These are phyloP conservation scores for Isotomurus palustris DNA, from an alignment of 2,888 invertebrate species.

Conservation along the genomic window DNA sequence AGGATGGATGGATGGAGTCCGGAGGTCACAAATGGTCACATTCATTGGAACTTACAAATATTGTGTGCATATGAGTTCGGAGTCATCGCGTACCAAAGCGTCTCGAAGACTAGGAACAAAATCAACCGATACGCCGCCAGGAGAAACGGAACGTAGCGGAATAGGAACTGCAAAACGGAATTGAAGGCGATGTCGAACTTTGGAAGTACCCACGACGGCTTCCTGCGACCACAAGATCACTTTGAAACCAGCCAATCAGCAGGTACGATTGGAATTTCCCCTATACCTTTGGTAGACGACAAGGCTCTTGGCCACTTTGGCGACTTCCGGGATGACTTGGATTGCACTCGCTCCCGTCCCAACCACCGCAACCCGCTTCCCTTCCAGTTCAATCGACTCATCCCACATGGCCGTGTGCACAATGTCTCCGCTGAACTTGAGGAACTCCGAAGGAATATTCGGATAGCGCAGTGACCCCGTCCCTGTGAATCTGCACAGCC, in stretches of 20 bases:
- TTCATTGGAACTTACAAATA: too few relatives aligned
- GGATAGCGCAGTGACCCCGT: constrained; percentile 4
- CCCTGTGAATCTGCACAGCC: not conserved
- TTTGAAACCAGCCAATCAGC: too few relatives aligned
- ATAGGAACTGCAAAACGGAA: not conserved
- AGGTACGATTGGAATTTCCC: too few relatives aligned
- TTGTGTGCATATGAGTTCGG: not conserved
- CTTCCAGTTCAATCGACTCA: not conserved
- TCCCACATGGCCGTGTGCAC: constrained; percentile 8
- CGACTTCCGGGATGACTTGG: constrained; percentile 12
- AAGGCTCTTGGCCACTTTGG: constrained; percentile 1
- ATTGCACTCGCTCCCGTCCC: constrained; percentile 12
- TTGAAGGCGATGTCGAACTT: constrained; percentile 7
- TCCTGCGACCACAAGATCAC: not conserved
- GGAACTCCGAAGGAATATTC: constrained; percentile 1
- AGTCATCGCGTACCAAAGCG: not conserved
- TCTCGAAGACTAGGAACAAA: constrained; percentile 5
- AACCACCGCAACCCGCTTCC: constrained; percentile 7
- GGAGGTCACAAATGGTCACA: too few relatives aligned
- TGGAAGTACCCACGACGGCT: constrained; percentile 8
- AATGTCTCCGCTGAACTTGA: constrained; percentile 1
- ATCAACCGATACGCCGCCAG: not conserved
- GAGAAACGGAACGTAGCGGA: constrained; percentile 1
- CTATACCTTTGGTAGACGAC: constrained; percentile 12
- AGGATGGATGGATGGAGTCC: too few relatives aligned